These are phyloP conservation scores for Pachyrhynchus sulphureomaculatus DNA, from an alignment of 1,140 invertebrate genomes.

Conservation along the genomic window DNA sequence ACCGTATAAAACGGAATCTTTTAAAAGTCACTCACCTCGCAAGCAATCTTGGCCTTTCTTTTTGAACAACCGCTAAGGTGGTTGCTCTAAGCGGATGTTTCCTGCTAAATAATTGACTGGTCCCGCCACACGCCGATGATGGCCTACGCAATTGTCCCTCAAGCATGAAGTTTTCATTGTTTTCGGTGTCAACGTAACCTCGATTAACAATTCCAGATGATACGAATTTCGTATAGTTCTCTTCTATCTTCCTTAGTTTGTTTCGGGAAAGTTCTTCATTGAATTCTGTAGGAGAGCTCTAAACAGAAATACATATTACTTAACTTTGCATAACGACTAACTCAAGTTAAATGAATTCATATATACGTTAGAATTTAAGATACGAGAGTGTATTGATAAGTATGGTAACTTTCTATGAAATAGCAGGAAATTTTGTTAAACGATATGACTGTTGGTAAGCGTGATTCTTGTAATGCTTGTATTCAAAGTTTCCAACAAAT, in stretches of 20 bases:
- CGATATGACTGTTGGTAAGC: too few relatives aligned
- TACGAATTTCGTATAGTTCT: slow-evolving; percentile 40
- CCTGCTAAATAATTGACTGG: slow-evolving; percentile 13
- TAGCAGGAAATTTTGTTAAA: too few relatives aligned
- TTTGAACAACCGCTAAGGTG: slow-evolving; percentile 29
- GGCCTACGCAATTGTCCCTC: slow-evolving; percentile 27
- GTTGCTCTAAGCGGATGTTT: slow-evolving; percentile 27
- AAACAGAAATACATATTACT: too few relatives aligned
- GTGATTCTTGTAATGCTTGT: too few relatives aligned
- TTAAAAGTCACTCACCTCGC: slow-evolving; percentile 14
- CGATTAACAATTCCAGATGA: slow-evolving; percentile 37
- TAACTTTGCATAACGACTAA: too few relatives aligned
- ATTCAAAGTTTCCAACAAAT: too few relatives aligned
- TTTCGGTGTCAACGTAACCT: slow-evolving; percentile 36
- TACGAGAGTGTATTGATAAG: too few relatives aligned
- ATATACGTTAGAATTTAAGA: too few relatives aligned
- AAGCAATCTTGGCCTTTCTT: slow-evolving; percentile 26
- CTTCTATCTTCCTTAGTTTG: slow-evolving; percentile 38
- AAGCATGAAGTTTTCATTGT: slow-evolving; percentile 10
- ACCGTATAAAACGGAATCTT: too few relatives aligned
- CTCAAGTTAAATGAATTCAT: too few relatives aligned
- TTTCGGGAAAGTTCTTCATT: slow-evolving; percentile 30
- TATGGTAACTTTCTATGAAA: too few relatives aligned
- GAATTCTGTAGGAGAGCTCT: slow-evolving; percentile 1
- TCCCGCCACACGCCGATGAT: slow-evolving; percentile 31